Conservation (phyloP, 2,888 invertebrate species). For the Aproaerema taeniolella region DNA sequence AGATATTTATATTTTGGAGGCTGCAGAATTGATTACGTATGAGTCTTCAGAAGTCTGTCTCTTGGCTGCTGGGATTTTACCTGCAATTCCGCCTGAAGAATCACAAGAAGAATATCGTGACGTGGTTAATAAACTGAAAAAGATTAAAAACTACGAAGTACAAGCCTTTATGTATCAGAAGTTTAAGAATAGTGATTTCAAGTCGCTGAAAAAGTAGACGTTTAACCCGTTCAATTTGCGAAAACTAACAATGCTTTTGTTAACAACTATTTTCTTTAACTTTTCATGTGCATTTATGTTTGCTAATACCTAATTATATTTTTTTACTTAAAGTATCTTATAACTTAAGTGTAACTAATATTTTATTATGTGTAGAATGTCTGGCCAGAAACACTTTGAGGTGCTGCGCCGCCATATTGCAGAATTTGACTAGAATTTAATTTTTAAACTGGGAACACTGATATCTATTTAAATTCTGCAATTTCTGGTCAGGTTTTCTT, state of each 20-base stretch:
- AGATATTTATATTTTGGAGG: too few relatives aligned
- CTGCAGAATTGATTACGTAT: too few relatives aligned
- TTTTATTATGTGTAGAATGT: neutral
- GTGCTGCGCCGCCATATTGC: too few relatives aligned
- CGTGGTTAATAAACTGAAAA: slow-evolving; percentile 24
- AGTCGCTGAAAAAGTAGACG: neutral
- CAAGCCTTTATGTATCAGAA: slow-evolving; percentile 26
- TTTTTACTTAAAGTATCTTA: neutral
- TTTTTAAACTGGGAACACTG: too few relatives aligned
- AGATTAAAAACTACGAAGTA: slow-evolving; percentile 26
- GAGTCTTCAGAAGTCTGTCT: too few relatives aligned
- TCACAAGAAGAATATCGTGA: slow-evolving; percentile 18
- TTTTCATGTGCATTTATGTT: neutral
- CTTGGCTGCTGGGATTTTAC: slow-evolving; percentile 28
- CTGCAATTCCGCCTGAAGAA: slow-evolving; percentile 14
- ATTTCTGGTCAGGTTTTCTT: neutral
- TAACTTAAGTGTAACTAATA: neutral
- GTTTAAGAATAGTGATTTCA: slow-evolving; percentile 23
- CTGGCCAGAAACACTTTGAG: too few relatives aligned
- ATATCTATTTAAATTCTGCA: too few relatives aligned
- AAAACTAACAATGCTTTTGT: too few relatives aligned
- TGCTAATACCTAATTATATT: neutral
- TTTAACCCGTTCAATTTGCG: neutral
- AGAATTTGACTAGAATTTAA: too few relatives aligned
- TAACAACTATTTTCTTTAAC: neutral